Base-by-base conservation (phyloP, 2,113 vertebrate species). In the Thunnus thynnus region DNA sequence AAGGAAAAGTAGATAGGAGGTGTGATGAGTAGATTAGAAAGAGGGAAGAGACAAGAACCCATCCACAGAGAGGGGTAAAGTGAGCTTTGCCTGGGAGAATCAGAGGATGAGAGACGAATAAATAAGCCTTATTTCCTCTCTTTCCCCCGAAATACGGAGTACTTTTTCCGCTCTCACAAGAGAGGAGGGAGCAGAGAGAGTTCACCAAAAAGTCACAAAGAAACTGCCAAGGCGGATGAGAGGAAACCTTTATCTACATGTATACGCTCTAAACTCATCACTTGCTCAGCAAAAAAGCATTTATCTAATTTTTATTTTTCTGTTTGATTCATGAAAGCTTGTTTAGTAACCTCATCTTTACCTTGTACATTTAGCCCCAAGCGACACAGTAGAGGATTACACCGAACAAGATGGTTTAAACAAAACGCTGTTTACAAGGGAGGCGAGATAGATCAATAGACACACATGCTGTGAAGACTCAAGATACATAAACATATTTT, bases 191-290 rank as follows among this genome's bases (percentile, higher is more conserved):
- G 68, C 22, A 16, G 36, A 32, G 63, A 80, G 88, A 82, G 94
- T 95, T 94, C 93, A 95, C 56, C 61, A 56, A 85, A 85, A 90
- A 91, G 94, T 94, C 92, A 94, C 76, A 84, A 61, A 78, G 71
- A 83, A 90, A 66, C 44, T 90, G 77, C 67, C 80, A 78, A 72
- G 25, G 80, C 62, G n/a, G 77, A 78, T 80, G 44, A 78, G 52
- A 83, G 52, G 32, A 56, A 84, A 61, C 27, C 64, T 78, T 81
- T 80, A 69, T 74, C 55, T 72, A 6, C 58, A 76, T 36, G 70
- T 55, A 48, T 25, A 51, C 66, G 79, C 57, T 76, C 65, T 78
- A 83, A 88, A 88, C 83, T 83, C 82, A 82, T 62, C 78, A 61
- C 58, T 83, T 87, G 64, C 67, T 86, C 52, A 52, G 78, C 74